phyloP scores from a whole-genome alignment of 2,113 vertebrate genomes.

The pig (Sus scrofa) region DNA sequence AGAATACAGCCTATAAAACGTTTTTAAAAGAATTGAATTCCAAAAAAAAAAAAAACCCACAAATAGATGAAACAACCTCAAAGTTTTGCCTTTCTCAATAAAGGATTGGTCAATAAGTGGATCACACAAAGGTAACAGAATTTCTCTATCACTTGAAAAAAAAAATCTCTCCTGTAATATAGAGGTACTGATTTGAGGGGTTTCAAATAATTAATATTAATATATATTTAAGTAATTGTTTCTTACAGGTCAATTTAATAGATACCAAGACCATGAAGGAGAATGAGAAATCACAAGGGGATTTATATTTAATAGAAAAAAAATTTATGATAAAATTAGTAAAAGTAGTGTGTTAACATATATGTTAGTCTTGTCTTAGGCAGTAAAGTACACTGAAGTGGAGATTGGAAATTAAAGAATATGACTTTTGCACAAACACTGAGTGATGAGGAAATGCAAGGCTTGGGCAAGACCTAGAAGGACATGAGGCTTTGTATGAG shows the following conservation, averaged over 20 bases:
- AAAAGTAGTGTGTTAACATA: not conserved
- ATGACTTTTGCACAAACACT: not conserved
- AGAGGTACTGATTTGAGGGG: not conserved
- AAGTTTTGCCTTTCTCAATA: not conserved
- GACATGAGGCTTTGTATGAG: not conserved
- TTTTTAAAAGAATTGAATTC: not conserved
- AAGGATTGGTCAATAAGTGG: not conserved
- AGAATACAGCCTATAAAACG: not conserved
- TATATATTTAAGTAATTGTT: not conserved
- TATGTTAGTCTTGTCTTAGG: not conserved
- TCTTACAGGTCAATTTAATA: not conserved
- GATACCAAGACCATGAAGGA: not conserved
- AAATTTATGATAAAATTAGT: not conserved
- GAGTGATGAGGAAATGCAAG: not conserved
- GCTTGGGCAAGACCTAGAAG: not conserved
- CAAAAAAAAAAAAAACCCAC: not conserved
- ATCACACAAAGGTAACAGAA: not conserved
- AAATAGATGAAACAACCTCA: not conserved
- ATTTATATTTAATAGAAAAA: conserved; percentile 9
- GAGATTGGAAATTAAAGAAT: not conserved
- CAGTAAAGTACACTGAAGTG: not conserved
- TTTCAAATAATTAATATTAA: not conserved
- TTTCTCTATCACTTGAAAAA: not conserved
- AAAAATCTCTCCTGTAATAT: not conserved
- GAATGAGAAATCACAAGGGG: not conserved